Base-by-base conservation (phyloP, 2,113 vertebrate species). In the Columbina picui region DNA sequence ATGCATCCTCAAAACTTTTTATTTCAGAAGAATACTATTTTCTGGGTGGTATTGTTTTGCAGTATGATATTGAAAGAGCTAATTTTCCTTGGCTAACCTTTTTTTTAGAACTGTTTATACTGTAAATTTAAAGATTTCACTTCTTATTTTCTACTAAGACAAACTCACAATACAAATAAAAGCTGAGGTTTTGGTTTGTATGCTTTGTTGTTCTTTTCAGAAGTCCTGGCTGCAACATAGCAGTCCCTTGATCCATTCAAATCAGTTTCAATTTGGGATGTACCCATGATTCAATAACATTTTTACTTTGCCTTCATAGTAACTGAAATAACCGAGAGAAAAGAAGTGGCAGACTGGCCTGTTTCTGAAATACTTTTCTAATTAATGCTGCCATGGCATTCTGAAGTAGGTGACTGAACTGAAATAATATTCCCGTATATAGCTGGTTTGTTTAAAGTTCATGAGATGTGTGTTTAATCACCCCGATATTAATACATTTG, bases 31-130 rank as follows among this genome's bases (percentile, higher is more conserved):
- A 63, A 43, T 3, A 12, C 1, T 29, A 7, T 53, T 85, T 61
- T 65, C 2, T 61, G 14, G 9, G 27, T 11, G 9, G 14, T 22
- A n/a, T n/a, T 25, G 6, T 27, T 87, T 67, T 6, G 1, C 34
- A 65, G 10, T 2, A 16, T 41, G 1, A 12, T 60, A 41, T 56
- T 43, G 6, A 8, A 59, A 14, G 8, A 59, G 2, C 1, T 64
- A 0, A n/a, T 57, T 78, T 74, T 69, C 45, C 21, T 53, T 88
- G 7, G 1, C 1, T 65, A 25, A 57, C 4, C 1, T n/a, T n/a
- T 18, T 69, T 71, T 56, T 38, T 26, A 55, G 14, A 91, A 41
- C 0, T 25, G 1, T 29, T 4, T 6, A 16, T 14, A 68, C 5
- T n/a, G 3, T 36, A 27, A 20, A 84, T 91, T 52, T 82, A n/a